phyloP scores from a whole-genome alignment of 2,888 invertebrate genomes.

The Lymantria monacha region DNA sequence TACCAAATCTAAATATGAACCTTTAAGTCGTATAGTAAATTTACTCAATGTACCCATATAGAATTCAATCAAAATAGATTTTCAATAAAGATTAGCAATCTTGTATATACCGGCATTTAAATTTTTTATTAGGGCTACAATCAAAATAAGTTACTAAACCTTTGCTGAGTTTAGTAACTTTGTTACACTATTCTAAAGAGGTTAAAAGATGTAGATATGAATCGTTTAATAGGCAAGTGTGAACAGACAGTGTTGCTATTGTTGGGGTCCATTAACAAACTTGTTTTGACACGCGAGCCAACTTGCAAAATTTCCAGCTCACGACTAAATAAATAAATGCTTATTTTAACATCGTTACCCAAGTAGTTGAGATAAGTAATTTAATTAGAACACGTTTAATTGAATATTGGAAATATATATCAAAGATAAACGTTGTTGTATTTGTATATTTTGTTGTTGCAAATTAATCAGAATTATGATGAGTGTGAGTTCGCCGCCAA shows the following conservation, averaged over 20 bases:
- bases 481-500: constrained; percentile 30
- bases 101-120: constrained; percentile 16
- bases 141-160: constrained; percentile 45
- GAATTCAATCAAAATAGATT: constrained; percentile 16
- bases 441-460: constrained; percentile 36
- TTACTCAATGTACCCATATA: constrained; percentile 18
- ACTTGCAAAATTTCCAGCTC: constrained; percentile 67
- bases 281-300: constrained; percentile 73
- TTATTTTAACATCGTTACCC: constrained; percentile 64
- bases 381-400: constrained; percentile 70
- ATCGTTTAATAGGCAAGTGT: constrained; percentile 75
- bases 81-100: constrained; percentile 28
- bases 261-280: constrained; percentile 70
- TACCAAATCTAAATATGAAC: constrained; percentile 20
- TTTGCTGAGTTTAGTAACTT: constrained; percentile 52
- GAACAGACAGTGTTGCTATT: constrained; percentile 69
- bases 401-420: constrained; percentile 63
- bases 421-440: constrained; percentile 31
- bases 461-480: constrained; percentile 60
- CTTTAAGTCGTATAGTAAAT: constrained; percentile 8
- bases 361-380: constrained; percentile 67
- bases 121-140: constrained; percentile 43
- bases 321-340: constrained; percentile 72
- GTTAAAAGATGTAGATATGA: constrained; percentile 68
- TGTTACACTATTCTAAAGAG: constrained; percentile 48